Percentiles rank a stretch among this genome's conserved stretches.
These are phyloP conservation scores for Volucella inanis DNA, from an alignment of 2,888 invertebrate species.

Conservation along the genomic window DNA sequence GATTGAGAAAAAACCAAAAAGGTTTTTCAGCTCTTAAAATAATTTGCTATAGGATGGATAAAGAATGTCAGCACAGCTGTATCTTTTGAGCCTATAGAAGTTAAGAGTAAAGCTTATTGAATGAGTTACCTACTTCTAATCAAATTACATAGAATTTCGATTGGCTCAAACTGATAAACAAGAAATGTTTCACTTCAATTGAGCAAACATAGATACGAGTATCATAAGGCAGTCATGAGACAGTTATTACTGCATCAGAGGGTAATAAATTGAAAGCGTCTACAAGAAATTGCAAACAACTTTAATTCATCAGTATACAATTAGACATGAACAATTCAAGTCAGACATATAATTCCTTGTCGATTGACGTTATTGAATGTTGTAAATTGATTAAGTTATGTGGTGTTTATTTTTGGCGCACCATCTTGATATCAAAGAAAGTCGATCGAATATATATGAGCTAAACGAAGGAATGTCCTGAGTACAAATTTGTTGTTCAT, in stretches of 20 bases:
- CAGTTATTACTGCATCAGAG: conserved; percentile 25
- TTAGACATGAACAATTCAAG: conserved; percentile 34
- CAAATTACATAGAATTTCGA: neutral
- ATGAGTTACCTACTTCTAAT: no score
- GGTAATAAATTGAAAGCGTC: conserved; percentile 27
- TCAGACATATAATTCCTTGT: conserved; percentile 54
- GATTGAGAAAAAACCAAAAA: conserved; percentile 19
- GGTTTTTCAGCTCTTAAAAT: conserved; percentile 30
- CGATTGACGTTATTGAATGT: conserved; percentile 34
- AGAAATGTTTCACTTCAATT: conserved; percentile 24
- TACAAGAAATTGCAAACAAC: conserved; percentile 40
- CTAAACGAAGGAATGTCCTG: no score
- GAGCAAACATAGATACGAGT: conserved; percentile 12
- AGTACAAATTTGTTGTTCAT: no score
- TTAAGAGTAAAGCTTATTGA: no score
- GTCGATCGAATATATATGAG: neutral
- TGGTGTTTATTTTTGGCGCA: conserved; percentile 17
- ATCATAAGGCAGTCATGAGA: conserved; percentile 27
- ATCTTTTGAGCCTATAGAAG: no score
- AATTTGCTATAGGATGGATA: neutral
- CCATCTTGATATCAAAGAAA: neutral
- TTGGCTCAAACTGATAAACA: neutral
- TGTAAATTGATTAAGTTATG: conserved; percentile 23
- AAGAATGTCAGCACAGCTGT: neutral
- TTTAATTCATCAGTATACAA: conserved; percentile 58